These are phyloP conservation scores for Brachionus angularis DNA, from an alignment of 1,140 invertebrate species.

Conservation along the genomic window DNA sequence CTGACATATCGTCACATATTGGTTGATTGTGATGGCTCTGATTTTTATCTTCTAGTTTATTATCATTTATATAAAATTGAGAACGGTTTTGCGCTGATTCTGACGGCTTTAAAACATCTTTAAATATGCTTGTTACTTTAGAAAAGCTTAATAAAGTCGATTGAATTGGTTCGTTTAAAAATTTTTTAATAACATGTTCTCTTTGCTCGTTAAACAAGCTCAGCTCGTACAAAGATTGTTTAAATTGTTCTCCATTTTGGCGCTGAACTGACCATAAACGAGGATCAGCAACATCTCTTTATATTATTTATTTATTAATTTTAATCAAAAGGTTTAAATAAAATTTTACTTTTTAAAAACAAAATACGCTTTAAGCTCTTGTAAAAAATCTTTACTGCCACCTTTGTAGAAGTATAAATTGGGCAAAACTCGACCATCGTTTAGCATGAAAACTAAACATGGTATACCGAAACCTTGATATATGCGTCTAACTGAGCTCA, in stretches of 20 bases:
- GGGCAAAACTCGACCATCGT: constrained; percentile 70
- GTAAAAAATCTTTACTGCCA: constrained; percentile 73
- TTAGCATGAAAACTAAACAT: constrained; percentile 58
- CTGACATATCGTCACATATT: constrained; percentile 58
- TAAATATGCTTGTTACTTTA: constrained; percentile 69
- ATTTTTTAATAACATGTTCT: constrained; percentile 56
- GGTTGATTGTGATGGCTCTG: constrained; percentile 59
- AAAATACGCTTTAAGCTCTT: constrained; percentile 58
- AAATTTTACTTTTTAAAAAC: constrained; percentile 56
- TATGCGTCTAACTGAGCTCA: constrained; percentile 58
- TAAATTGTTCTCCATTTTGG: constrained; percentile 66
- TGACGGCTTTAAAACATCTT: constrained; percentile 53
- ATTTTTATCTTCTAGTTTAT: constrained; percentile 62
- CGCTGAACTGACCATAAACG: constrained; percentile 69
- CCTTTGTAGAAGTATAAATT: constrained; percentile 79
- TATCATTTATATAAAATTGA: constrained; percentile 60
- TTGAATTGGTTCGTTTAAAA: constrained; percentile 68
- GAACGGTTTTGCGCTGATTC: constrained; percentile 51
- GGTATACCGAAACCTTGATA: constrained; percentile 53
- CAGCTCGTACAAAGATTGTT: constrained; percentile 77
- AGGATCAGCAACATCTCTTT: constrained; percentile 67
- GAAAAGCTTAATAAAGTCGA: constrained; percentile 75
- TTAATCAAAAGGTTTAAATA: constrained; percentile 44
- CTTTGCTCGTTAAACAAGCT: constrained; percentile 70
- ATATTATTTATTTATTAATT: constrained; percentile 21